Evolutionary conservation across 2,797 vertebrate species (phyloP).

Genomic region (Tragelaphus eurycerus): DNA sequence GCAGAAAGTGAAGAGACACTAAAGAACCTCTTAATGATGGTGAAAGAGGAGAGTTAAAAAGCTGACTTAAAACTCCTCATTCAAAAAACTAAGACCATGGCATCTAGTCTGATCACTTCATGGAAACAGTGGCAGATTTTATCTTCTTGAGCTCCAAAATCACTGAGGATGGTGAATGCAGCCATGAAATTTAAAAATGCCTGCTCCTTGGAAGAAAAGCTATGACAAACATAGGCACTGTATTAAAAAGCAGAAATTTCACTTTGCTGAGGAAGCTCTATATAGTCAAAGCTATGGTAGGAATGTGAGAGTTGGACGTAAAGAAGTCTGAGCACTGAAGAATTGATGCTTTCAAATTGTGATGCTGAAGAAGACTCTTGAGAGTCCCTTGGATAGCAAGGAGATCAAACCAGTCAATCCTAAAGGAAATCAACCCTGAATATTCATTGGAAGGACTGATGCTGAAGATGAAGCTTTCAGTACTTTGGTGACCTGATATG

Average conservation of each 20-base stretch:
- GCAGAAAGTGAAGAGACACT: background rate
- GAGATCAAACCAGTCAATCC: background rate
- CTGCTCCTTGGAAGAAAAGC: background rate
- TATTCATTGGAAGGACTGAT: background rate
- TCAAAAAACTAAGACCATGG: background rate
- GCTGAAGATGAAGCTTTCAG: background rate
- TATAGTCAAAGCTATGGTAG: background rate
- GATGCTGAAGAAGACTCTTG: background rate
- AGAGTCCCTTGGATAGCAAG: background rate
- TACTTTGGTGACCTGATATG: background rate
- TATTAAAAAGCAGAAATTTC: background rate
- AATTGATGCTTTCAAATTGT: background rate
- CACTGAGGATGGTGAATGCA: background rate
- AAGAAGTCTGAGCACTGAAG: background rate
- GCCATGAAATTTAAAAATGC: background rate
- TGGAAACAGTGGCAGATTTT: background rate
- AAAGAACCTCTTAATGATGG: background rate
- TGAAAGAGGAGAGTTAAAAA: background rate
- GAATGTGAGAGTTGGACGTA: background rate
- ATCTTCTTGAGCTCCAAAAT: background rate
- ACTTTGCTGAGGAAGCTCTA: background rate
- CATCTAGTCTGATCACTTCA: background rate
- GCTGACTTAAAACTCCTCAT: background rate
- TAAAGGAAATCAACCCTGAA: background rate
- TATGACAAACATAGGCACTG: background rate